Evolutionary conservation across 2,888 invertebrate genomes (phyloP), one percentile per base, ranked within the genome.

Genomic region (Margaritifera margaritifera): DNA sequence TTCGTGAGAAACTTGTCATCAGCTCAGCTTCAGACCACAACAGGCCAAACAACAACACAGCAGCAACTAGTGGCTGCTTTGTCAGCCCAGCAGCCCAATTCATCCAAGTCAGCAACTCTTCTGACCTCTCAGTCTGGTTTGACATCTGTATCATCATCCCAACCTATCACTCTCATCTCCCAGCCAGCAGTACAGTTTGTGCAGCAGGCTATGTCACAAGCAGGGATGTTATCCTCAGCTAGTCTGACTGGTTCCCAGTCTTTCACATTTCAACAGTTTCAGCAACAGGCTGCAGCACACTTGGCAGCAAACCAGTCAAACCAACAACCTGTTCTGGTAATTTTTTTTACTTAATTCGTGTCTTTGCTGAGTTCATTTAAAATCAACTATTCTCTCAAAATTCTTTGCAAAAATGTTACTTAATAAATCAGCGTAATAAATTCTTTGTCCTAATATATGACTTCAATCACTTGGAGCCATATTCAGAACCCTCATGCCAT

Each of bases 141-240:
- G 42, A 42, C 42, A 42, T 15, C 42, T 42, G 42, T 42, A 15
- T 15, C 42, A 42, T 42, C 42, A 42, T 42, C 42, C 62, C 77
- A 75, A 64, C 74, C 76, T 22, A 68, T 83, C 51, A 80, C 83
- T 15, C 71, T 84, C 61, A 73, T 82, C 59, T 80, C 81, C 15
- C 83, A 81, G 74, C 73, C 80, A 20, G 74, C 75, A 27, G 69
- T 79, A 25, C 80, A 81, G 71, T 71, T 79, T 25, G 77, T 80
- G 42, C 80, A 68, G 59, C 79, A 71, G 71, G 74, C 72, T n/a
- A 62, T 70, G 50, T 25, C 61, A 25, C 68, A 64, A 22, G 31
- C 65, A 24, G 68, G 64, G 15, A 55, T 67, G 71, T 61, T 70
- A 68, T 54, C 69, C 62, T 50, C 80, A 73, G 71, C 71, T 72